These are phyloP conservation scores for Limulus polyphemus DNA, from an alignment of 2,888 invertebrate genomes.

Conservation along the genomic window DNA sequence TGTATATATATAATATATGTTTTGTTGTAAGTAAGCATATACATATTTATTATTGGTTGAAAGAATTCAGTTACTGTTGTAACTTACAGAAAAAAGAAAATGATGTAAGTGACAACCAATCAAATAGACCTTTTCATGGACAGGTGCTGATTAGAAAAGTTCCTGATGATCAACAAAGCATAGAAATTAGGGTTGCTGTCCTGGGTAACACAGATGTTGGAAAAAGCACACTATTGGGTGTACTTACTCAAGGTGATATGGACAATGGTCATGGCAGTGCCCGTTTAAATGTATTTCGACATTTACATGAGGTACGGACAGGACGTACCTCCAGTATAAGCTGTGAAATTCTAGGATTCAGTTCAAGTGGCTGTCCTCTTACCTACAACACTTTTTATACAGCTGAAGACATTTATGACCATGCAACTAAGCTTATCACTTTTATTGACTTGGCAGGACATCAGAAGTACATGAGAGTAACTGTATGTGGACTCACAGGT, in stretches of 20 bases:
- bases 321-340: slow-evolving; percentile 91
- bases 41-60: too few relatives aligned
- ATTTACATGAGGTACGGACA: slow-evolving; percentile 79
- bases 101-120: too few relatives aligned
- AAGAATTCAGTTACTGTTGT: too few relatives aligned
- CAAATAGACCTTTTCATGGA: too few relatives aligned
- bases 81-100: too few relatives aligned
- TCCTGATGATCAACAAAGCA: slow-evolving; percentile 71
- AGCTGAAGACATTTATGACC: slow-evolving; percentile 65
- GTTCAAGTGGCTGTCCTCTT: slow-evolving; percentile 38
- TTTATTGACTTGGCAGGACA: slow-evolving; percentile 94
- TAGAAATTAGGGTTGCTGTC: slow-evolving; percentile 83
- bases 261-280: slow-evolving; percentile 94
- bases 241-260: slow-evolving; percentile 84
- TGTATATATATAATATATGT: too few relatives aligned
- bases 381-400: slow-evolving; percentile 27
- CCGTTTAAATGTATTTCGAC: slow-evolving; percentile 79
- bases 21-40: too few relatives aligned
- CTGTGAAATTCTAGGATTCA: slow-evolving; percentile 93
- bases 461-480: slow-evolving; percentile 87
- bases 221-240: slow-evolving; percentile 92
- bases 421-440: slow-evolving; percentile 82
- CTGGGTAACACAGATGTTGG: slow-evolving; percentile 92
- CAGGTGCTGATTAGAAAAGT: slow-evolving; percentile 79
- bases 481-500: slow-evolving; percentile 73